These are phyloP conservation scores for Silurus lanzhouensis DNA, from an alignment of 2,797 vertebrate species.

Conservation along the genomic window DNA sequence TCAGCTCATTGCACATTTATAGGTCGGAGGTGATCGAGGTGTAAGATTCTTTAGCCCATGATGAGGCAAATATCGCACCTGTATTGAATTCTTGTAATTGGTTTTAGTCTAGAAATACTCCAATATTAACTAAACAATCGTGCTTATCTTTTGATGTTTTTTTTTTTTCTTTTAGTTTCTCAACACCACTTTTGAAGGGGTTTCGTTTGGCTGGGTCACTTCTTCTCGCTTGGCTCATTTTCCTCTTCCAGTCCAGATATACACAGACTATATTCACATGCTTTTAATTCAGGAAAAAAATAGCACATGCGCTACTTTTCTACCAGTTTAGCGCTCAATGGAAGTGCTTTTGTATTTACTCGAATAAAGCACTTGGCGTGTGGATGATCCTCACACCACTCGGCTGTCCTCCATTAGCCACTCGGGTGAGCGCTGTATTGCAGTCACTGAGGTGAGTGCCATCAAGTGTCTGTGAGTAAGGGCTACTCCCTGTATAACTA, in stretches of 20 bases:
- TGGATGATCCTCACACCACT: background rate
- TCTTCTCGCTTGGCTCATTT: background rate
- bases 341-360: background rate
- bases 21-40: background rate
- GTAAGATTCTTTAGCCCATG: background rate
- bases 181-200: no score
- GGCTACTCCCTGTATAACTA: background rate
- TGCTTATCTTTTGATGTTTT: no score
- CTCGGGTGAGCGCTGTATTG: background rate
- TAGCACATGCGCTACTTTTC: background rate
- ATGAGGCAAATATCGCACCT: background rate
- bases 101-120: no score
- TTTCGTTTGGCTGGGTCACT: no score
- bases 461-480: background rate
- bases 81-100: no score
- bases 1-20: background rate
- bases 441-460: background rate
- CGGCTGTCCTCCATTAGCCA: background rate
- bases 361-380: background rate
- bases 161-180: no score
- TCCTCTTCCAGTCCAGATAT: background rate
- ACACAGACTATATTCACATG: background rate
- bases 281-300: conserved; percentile 2
- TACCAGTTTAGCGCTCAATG: background rate
- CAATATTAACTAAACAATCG: no score